Conservation (phyloP, 2,113 vertebrate species). For the Alces alces region DNA sequence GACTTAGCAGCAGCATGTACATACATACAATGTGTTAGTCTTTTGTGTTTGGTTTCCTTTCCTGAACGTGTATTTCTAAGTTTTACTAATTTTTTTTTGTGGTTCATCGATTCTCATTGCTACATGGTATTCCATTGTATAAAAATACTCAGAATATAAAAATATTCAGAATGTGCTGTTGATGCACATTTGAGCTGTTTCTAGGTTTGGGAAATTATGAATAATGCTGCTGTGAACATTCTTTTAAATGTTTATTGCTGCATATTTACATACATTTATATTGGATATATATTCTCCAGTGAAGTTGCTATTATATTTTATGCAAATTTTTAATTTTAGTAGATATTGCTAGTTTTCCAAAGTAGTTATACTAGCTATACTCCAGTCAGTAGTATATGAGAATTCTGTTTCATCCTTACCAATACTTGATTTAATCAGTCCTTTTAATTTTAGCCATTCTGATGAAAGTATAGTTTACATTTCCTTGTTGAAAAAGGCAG, state of each 20-base stretch:
- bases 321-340: not conserved
- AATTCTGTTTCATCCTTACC: not conserved
- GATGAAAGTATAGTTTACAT: not conserved
- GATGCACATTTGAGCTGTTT: not conserved
- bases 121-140: not conserved
- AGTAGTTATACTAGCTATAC: not conserved
- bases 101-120: not conserved
- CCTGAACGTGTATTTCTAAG: not conserved
- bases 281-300: not conserved
- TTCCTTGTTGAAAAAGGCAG: not conserved
- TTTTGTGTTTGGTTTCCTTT: not conserved
- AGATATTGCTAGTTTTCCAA: not conserved
- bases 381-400: not conserved
- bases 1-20: not conserved
- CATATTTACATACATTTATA: not conserved
- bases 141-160: not conserved
- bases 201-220: not conserved
- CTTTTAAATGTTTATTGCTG: not conserved
- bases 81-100: not conserved
- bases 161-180: not conserved
- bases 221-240: not conserved
- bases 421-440: not conserved
- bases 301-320: not conserved
- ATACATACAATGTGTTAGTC: not conserved
- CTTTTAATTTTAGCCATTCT: not conserved